phyloP scores from a whole-genome alignment of 2,888 invertebrate genomes.

The Podabrus alpinus region DNA sequence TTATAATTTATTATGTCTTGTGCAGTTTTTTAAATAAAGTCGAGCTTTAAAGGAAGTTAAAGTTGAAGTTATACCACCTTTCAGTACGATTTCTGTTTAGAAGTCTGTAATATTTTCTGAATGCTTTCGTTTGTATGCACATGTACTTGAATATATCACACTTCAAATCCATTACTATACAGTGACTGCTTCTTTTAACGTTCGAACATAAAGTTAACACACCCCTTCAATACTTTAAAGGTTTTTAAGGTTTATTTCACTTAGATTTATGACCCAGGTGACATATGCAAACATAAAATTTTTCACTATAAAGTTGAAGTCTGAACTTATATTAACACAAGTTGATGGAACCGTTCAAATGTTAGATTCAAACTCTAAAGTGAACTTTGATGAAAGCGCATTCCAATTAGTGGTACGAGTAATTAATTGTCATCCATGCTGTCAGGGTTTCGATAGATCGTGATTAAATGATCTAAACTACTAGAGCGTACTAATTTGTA shows the following conservation, averaged over 20 bases:
- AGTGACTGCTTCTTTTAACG: conserved; percentile 16
- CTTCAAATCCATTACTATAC: conserved; percentile 19
- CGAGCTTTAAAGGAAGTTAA: not conserved
- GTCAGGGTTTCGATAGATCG: conserved; percentile 20
- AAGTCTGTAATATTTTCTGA: conserved; percentile 20
- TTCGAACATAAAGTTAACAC: conserved; percentile 14
- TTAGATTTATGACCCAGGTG: conserved; percentile 5
- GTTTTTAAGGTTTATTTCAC: conserved; percentile 9
- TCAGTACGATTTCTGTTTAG: conserved; percentile 16
- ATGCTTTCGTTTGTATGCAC: conserved; percentile 19
- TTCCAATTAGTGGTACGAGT: conserved; percentile 20
- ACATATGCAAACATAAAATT: conserved; percentile 5
- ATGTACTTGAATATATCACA: conserved; percentile 26
- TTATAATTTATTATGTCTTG: not conserved
- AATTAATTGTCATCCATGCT: conserved; percentile 26
- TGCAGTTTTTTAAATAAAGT: not conserved
- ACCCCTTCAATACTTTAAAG: conserved; percentile 10
- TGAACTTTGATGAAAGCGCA: conserved; percentile 15
- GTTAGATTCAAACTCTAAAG: conserved; percentile 4
- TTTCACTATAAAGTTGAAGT: not conserved
- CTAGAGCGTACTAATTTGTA: conserved; percentile 21
- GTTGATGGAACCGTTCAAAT: not conserved
- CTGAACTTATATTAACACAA: not conserved
- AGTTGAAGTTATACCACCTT: not conserved
- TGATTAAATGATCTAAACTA: conserved; percentile 26